Evolutionary conservation across 2,888 invertebrate species (phyloP), one percentile per base, ranked within the genome.

Genomic region (Conistra vaccinii): DNA sequence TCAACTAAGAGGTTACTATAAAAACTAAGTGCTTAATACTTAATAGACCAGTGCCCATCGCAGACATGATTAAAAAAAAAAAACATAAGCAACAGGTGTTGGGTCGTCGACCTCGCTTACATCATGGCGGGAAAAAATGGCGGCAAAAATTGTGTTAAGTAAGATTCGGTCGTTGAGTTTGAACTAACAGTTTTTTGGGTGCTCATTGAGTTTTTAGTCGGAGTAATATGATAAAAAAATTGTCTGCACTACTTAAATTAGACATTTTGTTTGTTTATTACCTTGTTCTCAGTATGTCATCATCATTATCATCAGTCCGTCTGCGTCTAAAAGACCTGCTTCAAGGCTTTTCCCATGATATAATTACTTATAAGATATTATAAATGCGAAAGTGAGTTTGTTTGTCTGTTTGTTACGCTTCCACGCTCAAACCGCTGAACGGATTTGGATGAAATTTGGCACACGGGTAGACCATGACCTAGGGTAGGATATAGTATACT

Each of bases 41-140:
- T 92, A 92, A 92, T 93, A 93, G 91, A 93, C 90, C 91, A 92
- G 89, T 91, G 91, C 91, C 91, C 91, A 92, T 89, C 87, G 80
- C 87, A 87, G 88, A 89, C 90, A 88, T 76, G 81, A 85, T 87
- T 83, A 82, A 87, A 85, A 87, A 85, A 81, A 86, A 83, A 84
- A 87, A 87, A 86, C 87, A 87, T 88, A 91, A 92, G 91, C 91
- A 92, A 92, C 94, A 93, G 94, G 93, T 94, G 93, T 91, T 81
- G 77, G 87, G 85, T 72, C 86, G 69, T 79, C 80, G 81, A 84
- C 85, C 87, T 71, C 78, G 90, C 89, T 94, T 93, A 94, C 93
- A 93, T 94, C 94, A 95, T 90, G 91, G 89, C 90, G 89, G 89
- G 89, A 92, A 94, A 94, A 94, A 94, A 93, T 88, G 88, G 78